These are phyloP conservation scores for Hydropsyche betteni DNA, from an alignment of 2,888 invertebrate species.

Conservation along the genomic window DNA sequence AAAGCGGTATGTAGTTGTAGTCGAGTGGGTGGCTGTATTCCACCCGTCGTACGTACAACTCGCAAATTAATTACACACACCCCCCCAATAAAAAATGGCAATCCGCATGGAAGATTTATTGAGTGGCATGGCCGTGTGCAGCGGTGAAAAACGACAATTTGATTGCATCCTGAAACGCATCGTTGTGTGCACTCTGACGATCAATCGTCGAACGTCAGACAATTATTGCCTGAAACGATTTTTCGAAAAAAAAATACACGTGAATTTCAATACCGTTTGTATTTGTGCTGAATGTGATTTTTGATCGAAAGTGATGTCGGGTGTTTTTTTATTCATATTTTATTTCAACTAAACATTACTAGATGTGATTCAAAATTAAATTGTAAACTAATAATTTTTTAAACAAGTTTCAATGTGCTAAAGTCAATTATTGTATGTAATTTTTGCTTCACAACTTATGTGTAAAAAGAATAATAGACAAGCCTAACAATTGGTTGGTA, in stretches of 20 bases:
- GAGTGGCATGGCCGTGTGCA: conserved; percentile 33
- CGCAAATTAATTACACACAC: conserved; percentile 46
- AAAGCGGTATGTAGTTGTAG: background rate
- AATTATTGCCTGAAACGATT: background rate
- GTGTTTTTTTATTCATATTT: too few species aligned
- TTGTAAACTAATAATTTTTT: too few species aligned
- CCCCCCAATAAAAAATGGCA: conserved; percentile 41
- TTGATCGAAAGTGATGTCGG: too few species aligned
- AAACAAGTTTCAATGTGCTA: too few species aligned
- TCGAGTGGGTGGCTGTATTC: background rate
- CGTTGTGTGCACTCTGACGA: background rate
- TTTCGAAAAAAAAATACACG: too few species aligned
- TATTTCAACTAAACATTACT: background rate
- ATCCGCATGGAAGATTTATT: conserved; percentile 45
- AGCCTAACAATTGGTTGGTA: too few species aligned
- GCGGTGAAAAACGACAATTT: conserved; percentile 48
- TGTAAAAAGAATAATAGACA: too few species aligned
- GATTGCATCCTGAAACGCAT: conserved; percentile 35
- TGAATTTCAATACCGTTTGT: too few species aligned
- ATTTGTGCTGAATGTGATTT: too few species aligned
- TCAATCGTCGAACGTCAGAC: conserved; percentile 22
- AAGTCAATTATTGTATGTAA: too few species aligned
- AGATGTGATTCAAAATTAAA: background rate
- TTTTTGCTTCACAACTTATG: too few species aligned
- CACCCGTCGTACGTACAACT: conserved; percentile 19